These are phyloP conservation scores for Drosophila phalerata DNA, from an alignment of 2,888 invertebrate genomes.

Conservation along the genomic window DNA sequence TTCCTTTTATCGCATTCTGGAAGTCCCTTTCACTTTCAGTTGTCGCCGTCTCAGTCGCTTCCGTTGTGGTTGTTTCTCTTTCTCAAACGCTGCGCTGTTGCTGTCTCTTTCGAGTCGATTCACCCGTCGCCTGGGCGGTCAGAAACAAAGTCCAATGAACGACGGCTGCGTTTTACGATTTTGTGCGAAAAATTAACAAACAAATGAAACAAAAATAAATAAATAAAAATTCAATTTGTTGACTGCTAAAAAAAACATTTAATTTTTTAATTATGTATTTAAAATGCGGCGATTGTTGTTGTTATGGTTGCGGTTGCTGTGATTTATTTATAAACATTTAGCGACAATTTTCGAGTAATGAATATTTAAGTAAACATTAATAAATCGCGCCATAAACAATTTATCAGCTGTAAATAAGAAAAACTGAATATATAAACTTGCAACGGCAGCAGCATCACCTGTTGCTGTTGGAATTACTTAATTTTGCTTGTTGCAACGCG, in stretches of 20 bases:
- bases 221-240: constrained; percentile 40
- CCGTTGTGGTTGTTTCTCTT: constrained; percentile 23
- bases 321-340: constrained; percentile 67
- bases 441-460: constrained; percentile 46
- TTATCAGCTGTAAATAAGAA: constrained; percentile 21
- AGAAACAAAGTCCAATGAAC: constrained; percentile 71
- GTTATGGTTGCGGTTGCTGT: constrained; percentile 16
- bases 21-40: constrained; percentile 74
- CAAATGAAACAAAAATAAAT: constrained; percentile 28
- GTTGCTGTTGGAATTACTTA: constrained; percentile 43
- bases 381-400: constrained; percentile 41
- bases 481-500: constrained; percentile 33
- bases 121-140: constrained; percentile 25
- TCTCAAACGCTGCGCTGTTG: constrained; percentile 13
- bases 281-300: constrained; percentile 42
- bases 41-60: constrained; percentile 42
- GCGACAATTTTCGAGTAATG: constrained; percentile 38
- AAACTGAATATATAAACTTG: constrained; percentile 4
- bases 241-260: constrained; percentile 55
- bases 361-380: constrained; percentile 30
- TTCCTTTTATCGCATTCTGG: constrained; percentile 62
- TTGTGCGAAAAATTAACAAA: constrained; percentile 39
- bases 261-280: constrained; percentile 73
- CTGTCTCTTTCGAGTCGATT: constrained; percentile 14
- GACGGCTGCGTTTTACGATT: constrained; percentile 54